phyloP scores from a whole-genome alignment of 2,113 vertebrate species.

The Brevimyrus niger region DNA sequence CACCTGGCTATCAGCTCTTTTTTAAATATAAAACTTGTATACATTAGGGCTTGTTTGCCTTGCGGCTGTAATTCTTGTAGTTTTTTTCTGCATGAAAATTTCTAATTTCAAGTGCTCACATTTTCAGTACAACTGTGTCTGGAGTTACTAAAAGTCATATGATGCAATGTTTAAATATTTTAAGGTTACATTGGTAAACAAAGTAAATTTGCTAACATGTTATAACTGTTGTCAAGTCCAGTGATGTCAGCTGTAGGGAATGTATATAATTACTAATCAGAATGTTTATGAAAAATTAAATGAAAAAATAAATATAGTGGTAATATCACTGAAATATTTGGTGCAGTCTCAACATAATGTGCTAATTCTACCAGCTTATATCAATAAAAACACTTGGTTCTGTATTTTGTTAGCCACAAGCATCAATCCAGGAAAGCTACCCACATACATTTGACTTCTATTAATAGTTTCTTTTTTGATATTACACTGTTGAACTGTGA shows the following conservation, averaged over 20 bases:
- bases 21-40: slow-evolving; percentile 36
- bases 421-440: neutral
- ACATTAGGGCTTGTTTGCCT: slow-evolving; percentile 40
- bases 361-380: neutral
- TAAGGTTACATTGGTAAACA: neutral
- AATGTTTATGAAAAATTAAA: neutral
- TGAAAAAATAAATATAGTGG: neutral
- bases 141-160: neutral
- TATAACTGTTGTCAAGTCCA: neutral
- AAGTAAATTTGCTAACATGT: neutral
- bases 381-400: neutral
- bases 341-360: neutral
- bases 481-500: slow-evolving; percentile 5
- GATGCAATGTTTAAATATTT: slow-evolving; percentile 13
- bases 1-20: slow-evolving; percentile 76
- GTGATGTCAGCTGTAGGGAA: neutral
- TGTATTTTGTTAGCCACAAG: neutral
- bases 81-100: slow-evolving; percentile 28
- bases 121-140: neutral
- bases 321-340: neutral
- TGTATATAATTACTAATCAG: neutral
- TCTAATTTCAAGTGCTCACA: neutral
- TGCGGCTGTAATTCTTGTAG: slow-evolving; percentile 42
- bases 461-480: neutral
- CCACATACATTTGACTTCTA: neutral